These are phyloP conservation scores for Buathra laborator DNA, from an alignment of 2,888 invertebrate species.

Conservation along the genomic window DNA sequence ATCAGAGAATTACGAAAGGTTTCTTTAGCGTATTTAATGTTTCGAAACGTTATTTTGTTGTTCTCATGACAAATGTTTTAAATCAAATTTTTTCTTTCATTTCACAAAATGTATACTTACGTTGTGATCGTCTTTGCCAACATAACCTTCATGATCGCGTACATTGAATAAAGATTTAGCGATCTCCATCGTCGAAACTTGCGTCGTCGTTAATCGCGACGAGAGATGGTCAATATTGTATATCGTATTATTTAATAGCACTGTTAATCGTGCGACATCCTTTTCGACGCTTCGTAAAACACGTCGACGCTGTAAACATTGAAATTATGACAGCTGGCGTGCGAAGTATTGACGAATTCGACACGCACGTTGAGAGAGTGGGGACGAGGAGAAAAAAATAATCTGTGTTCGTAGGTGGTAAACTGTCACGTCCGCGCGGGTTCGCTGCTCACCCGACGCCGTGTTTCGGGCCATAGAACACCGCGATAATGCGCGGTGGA, in stretches of 20 bases:
- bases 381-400: slow-evolving; percentile 11
- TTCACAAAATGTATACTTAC: slow-evolving; percentile 85
- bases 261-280: slow-evolving; percentile 32
- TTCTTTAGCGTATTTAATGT: slow-evolving; percentile 12
- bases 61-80: too few relatives aligned
- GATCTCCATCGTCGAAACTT: slow-evolving; percentile 90
- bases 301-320: slow-evolving; percentile 60
- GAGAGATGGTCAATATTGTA: not conserved
- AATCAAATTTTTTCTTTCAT: too few relatives aligned
- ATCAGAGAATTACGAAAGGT: not conserved
- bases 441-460: too few relatives aligned
- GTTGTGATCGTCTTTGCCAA: slow-evolving; percentile 93
- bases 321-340: slow-evolving; percentile 63
- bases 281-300: slow-evolving; percentile 7
- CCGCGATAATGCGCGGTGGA: too few relatives aligned
- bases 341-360: slow-evolving; percentile 58
- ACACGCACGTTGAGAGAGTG: not conserved
- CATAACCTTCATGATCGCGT: slow-evolving; percentile 95
- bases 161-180: slow-evolving; percentile 96
- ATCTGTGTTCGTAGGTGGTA: not conserved
- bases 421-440: not conserved
- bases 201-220: not conserved
- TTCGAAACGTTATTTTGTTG: not conserved
- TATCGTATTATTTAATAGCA: slow-evolving; percentile 9
- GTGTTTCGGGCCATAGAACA: too few relatives aligned